Percentiles rank a stretch among this genome's conserved stretches.
phyloP scores from a whole-genome alignment of 1,140 invertebrate genomes.

The Brachionus rotundiformis region DNA sequence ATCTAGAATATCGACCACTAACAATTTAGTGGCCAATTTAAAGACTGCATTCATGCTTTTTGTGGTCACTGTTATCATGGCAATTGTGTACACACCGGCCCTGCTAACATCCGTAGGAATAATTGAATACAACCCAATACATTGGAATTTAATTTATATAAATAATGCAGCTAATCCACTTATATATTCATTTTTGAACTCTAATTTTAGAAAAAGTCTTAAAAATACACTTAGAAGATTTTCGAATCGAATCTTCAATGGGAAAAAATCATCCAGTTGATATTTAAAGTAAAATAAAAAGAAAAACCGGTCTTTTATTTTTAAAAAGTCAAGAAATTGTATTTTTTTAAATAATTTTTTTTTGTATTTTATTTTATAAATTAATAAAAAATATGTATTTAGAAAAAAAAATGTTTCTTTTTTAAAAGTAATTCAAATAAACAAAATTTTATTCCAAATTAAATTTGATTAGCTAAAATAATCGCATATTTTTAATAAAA shows the following conservation, averaged over 20 bases:
- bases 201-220: constrained; percentile 46
- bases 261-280: background rate
- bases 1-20: background rate
- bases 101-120: constrained; percentile 28
- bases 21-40: constrained; percentile 22
- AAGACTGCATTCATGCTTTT: constrained; percentile 50
- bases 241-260: constrained; percentile 16
- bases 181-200: constrained; percentile 50
- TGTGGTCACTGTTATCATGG: constrained; percentile 47
- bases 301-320: constrained; percentile 17
- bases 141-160: constrained; percentile 50
- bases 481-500: too few species aligned
- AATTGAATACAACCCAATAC: constrained; percentile 34
- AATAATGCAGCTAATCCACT: constrained; percentile 51
- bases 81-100: constrained; percentile 39
- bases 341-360: background rate
- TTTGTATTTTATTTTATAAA: background rate
- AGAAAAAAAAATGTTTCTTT: too few species aligned
- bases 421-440: too few species aligned
- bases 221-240: background rate
- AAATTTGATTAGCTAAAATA: too few species aligned
- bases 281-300: background rate
- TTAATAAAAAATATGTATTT: too few species aligned
- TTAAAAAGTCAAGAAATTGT: background rate
- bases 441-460: too few species aligned